Percentiles rank a stretch among this genome's conserved stretches.
Evolutionary conservation across 2,113 vertebrate genomes (phyloP).

Genomic region (Melanostigma gelatinosum): DNA sequence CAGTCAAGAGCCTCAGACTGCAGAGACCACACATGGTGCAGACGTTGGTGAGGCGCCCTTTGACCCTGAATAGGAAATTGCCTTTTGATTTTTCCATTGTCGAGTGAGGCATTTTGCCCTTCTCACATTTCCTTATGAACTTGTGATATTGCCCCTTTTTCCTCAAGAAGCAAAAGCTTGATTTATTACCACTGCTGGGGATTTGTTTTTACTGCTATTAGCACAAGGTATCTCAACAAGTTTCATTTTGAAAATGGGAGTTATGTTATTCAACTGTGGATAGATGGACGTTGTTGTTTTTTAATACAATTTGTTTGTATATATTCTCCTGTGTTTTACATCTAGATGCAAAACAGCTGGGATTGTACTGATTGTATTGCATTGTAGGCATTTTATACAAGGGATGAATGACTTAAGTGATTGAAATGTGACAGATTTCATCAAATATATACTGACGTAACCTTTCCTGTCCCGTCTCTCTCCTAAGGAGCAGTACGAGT

Average conservation of each 20-base stretch:
- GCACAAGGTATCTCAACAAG: not conserved
- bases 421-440: not conserved
- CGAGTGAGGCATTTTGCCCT: not conserved
- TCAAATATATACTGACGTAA: not conserved
- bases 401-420: not conserved
- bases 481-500: slow-evolving; percentile 97
- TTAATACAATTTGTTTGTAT: too few species aligned
- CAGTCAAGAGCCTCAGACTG: slow-evolving; percentile 96
- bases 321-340: not conserved
- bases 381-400: not conserved
- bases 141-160: not conserved
- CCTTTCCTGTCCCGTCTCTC: not conserved
- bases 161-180: not conserved
- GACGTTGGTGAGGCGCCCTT: slow-evolving; percentile 91
- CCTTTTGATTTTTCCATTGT: not conserved
- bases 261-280: not conserved
- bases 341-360: not conserved
- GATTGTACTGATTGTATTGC: not conserved
- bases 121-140: not conserved
- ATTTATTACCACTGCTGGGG: not conserved
- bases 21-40: slow-evolving; percentile 99
- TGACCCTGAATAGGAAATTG: not conserved
- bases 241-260: not conserved
- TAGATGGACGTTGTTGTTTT: not conserved
- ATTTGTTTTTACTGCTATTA: not conserved